Evolutionary conservation across 2,888 invertebrate species (phyloP).

Genomic region (Schizaphis graminum): DNA sequence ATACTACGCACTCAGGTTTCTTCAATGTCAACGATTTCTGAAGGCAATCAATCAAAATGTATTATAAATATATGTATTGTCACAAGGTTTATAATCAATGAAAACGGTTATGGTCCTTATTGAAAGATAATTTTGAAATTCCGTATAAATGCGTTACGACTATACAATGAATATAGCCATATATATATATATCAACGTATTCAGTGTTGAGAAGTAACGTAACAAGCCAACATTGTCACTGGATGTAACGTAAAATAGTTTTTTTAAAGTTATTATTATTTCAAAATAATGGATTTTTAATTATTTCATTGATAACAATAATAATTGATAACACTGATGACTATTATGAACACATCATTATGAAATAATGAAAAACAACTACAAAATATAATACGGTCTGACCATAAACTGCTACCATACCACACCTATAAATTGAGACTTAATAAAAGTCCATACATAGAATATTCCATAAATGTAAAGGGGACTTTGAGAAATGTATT

Average conservation of each 20-base stretch:
- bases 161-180: neutral
- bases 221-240: neutral
- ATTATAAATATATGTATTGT: neutral
- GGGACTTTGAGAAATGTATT: too few species aligned
- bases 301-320: neutral
- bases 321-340: neutral
- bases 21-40: constrained; percentile 30
- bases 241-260: neutral
- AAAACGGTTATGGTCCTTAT: neutral
- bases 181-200: neutral
- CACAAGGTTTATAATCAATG: neutral
- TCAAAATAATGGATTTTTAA: neutral
- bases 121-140: constrained; percentile 25
- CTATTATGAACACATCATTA: neutral
- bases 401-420: too few species aligned
- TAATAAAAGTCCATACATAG: too few species aligned
- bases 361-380: neutral
- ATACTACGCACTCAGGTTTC: neutral
- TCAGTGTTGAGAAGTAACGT: neutral
- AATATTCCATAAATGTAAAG: too few species aligned
- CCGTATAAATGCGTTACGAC: constrained; percentile 7
- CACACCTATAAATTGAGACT: too few species aligned
- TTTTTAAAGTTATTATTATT: neutral
- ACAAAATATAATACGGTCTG: too few species aligned
- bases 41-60: constrained; percentile 40